These are phyloP conservation scores for Corvus cornix DNA, from an alignment of 2,113 vertebrate species.

Conservation along the genomic window DNA sequence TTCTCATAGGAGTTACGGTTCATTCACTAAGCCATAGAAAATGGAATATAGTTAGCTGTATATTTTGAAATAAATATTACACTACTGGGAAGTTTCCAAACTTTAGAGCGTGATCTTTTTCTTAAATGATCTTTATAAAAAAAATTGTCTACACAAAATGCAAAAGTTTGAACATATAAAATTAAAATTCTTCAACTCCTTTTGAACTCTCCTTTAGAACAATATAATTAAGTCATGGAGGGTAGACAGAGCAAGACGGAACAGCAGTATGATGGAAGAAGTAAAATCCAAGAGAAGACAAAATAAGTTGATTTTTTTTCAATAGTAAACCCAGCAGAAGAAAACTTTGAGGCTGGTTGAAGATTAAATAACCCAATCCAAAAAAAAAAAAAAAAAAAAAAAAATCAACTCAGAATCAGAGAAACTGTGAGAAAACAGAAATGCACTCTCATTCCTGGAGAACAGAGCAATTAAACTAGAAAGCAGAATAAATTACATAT, in stretches of 20 bases:
- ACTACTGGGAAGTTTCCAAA: not conserved
- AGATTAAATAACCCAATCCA: not conserved
- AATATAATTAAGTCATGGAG: not conserved
- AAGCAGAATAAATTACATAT: not conserved
- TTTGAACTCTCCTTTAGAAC: not conserved
- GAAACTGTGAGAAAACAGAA: not conserved
- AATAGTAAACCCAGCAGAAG: not conserved
- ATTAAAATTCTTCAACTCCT: not conserved
- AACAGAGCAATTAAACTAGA: not conserved
- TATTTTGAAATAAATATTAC: not conserved
- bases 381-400: not conserved
- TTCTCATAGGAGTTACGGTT: not conserved
- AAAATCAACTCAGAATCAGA: not conserved
- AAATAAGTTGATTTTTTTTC: not conserved
- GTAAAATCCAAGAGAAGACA: not conserved
- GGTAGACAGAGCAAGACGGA: not conserved
- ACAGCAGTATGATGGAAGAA: not conserved
- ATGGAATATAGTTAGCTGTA: not conserved
- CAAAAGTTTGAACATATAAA: not conserved
- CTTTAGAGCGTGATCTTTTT: not conserved
- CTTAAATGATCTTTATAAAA: not conserved
- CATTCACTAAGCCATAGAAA: not conserved
- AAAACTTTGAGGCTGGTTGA: not conserved
- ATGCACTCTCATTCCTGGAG: not conserved
- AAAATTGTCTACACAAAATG: not conserved